These are phyloP conservation scores for Calephelis nemesis DNA, from an alignment of 1,140 invertebrate species.

Conservation along the genomic window DNA sequence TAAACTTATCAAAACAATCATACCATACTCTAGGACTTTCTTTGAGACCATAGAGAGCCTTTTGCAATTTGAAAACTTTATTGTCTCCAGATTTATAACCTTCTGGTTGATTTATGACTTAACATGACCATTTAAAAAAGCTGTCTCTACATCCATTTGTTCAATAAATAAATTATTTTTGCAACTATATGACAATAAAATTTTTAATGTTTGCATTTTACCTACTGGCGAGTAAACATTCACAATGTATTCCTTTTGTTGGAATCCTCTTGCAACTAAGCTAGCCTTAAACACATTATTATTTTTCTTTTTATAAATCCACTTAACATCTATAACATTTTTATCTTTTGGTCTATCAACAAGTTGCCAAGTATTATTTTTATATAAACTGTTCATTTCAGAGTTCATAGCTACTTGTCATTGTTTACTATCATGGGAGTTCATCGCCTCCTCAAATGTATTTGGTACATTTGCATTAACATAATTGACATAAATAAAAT, in stretches of 20 bases:
- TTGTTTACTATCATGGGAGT: conserved; percentile 38
- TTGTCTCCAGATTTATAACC: conserved; percentile 41
- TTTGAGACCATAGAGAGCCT: conserved; percentile 44
- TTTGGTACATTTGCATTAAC: conserved; percentile 46
- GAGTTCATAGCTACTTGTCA: conserved; percentile 49
- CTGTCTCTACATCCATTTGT: conserved; percentile 59
- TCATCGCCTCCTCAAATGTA: conserved; percentile 52
- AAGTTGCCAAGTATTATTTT: conserved; percentile 54
- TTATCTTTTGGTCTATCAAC: conserved; percentile 37
- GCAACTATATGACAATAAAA: conserved; percentile 46
- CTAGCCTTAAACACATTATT: conserved; percentile 42
- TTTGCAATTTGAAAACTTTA: conserved; percentile 41
- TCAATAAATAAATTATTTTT: conserved; percentile 41
- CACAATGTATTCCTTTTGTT: conserved; percentile 38
- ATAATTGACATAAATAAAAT: conserved; percentile 52
- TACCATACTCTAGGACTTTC: conserved; percentile 44
- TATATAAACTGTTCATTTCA: conserved; percentile 49
- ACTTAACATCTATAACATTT: conserved; percentile 40
- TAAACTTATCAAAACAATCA: conserved; percentile 44
- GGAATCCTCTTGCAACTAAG: conserved; percentile 38
- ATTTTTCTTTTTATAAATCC: conserved; percentile 42
- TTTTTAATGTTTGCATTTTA: conserved; percentile 45
- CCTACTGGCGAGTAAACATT: conserved; percentile 50
- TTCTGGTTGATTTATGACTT: conserved; percentile 61
- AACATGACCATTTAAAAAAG: conserved; percentile 55